Percentiles rank a stretch among this genome's conserved stretches.
Evolutionary conservation across 2,888 invertebrate species (phyloP).

Genomic region (Megalurothrips usitatus): DNA sequence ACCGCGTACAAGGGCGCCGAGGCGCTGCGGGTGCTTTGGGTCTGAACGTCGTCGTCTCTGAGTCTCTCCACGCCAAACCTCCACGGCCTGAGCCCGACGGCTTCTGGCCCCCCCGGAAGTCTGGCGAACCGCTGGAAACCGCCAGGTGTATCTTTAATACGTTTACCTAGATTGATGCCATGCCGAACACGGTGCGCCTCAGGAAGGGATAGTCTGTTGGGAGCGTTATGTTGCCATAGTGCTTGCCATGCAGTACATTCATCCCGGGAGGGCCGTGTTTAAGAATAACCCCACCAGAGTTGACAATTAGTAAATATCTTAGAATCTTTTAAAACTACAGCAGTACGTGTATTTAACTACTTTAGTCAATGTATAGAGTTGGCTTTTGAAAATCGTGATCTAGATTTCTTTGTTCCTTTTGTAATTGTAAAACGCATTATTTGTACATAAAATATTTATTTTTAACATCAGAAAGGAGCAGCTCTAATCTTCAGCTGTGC

Average conservation of each 20-base stretch:
- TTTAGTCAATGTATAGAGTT: not conserved
- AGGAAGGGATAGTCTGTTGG: not conserved
- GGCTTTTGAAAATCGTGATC: not conserved
- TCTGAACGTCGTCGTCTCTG: not conserved
- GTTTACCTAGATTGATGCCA: constrained; percentile 1
- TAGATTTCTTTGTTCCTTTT: constrained; percentile 4
- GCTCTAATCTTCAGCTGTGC: not conserved
- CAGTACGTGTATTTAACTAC: not conserved
- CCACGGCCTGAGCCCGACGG: not conserved
- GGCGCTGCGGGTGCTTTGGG: constrained; percentile 8
- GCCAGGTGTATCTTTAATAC: not conserved
- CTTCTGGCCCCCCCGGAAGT: not conserved
- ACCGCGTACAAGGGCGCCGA: constrained; percentile 4
- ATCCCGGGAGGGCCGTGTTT: not conserved
- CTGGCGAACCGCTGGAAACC: not conserved
- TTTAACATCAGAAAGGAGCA: not conserved
- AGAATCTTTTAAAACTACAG: not conserved
- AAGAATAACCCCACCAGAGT: constrained; percentile 13
- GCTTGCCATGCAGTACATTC: not conserved
- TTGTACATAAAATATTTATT: constrained; percentile 17
- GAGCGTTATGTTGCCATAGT: constrained; percentile 1
- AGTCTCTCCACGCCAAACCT: not conserved
- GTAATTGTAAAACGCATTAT: not conserved
- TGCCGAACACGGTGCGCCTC: not conserved
- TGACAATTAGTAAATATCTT: not conserved